Percentiles rank a stretch among this genome's conserved stretches.
Evolutionary conservation across 1,140 invertebrate species (phyloP).

Genomic region (Drosophila tani): DNA sequence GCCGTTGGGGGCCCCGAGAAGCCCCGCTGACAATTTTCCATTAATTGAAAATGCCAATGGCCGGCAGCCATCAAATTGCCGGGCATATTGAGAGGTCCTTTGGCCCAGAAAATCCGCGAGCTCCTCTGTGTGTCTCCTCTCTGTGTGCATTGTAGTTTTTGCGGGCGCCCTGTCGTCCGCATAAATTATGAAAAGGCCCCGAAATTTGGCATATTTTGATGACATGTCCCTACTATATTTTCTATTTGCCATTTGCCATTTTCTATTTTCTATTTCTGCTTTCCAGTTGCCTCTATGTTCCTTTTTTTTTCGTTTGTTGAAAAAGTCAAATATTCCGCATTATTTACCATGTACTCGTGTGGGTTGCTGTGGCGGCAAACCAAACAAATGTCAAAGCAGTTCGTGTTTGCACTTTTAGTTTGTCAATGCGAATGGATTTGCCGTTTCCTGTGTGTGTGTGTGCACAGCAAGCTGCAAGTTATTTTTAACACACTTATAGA

Average conservation of each 20-base stretch:
- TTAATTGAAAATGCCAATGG: conserved; percentile 64
- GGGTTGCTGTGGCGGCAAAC: conserved; percentile 45
- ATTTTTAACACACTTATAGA: conserved; percentile 31
- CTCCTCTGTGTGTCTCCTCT: background rate
- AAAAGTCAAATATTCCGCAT: conserved; percentile 57
- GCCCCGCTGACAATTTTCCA: conserved; percentile 44
- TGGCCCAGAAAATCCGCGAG: background rate
- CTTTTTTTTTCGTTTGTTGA: background rate
- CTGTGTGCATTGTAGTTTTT: conserved; percentile 29
- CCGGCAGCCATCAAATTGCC: conserved; percentile 34
- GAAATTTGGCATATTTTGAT: conserved; percentile 22
- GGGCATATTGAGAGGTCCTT: conserved; percentile 18
- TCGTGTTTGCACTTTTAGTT: conserved; percentile 54
- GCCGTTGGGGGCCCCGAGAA: background rate
- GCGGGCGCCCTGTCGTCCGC: conserved; percentile 13
- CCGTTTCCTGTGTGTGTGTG: conserved; percentile 35
- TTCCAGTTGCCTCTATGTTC: conserved; percentile 20
- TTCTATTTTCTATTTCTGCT: conserved; percentile 19
- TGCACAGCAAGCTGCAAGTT: conserved; percentile 17
- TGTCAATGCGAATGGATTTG: conserved; percentile 55
- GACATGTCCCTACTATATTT: conserved; percentile 35
- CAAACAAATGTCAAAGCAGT: conserved; percentile 57
- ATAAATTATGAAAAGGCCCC: conserved; percentile 45
- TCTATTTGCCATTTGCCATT: conserved; percentile 19
- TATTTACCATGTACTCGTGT: conserved; percentile 55